Conservation (phyloP, 2,888 invertebrate genomes). For the Athalia rosae region DNA sequence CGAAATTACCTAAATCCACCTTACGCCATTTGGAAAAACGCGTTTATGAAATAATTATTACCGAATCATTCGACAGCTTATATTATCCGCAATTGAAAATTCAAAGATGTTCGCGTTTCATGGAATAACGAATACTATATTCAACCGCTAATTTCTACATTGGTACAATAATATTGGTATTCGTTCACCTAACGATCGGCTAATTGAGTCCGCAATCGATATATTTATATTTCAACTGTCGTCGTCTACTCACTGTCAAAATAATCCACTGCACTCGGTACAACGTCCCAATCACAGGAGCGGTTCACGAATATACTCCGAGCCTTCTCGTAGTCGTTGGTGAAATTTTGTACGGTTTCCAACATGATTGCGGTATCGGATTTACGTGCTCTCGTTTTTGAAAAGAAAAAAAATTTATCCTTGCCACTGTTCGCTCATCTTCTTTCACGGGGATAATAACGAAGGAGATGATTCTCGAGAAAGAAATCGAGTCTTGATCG, state of each 20-base stretch:
- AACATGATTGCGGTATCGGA: not conserved
- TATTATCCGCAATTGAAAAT: too few species aligned
- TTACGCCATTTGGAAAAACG: too few species aligned
- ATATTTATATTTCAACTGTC: not conserved
- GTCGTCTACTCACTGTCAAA: conserved; percentile 66
- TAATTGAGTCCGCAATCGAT: too few species aligned
- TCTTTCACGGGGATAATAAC: not conserved
- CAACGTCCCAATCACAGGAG: conserved; percentile 61
- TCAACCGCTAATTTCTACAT: too few species aligned
- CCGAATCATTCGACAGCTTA: too few species aligned
- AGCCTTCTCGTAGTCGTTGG: not conserved
- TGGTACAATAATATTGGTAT: too few species aligned
- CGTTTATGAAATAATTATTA: too few species aligned
- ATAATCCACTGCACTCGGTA: conserved; percentile 65
- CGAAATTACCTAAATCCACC: not conserved
- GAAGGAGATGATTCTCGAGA: not conserved
- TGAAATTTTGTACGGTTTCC: conserved; percentile 9
- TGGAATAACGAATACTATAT: too few species aligned
- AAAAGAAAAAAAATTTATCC: not conserved
- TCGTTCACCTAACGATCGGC: too few species aligned
- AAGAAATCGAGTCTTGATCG: not conserved
- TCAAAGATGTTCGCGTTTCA: too few species aligned
- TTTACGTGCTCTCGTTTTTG: not conserved
- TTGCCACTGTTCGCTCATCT: conserved; percentile 6
- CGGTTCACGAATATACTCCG: conserved; percentile 40